Evolutionary conservation across 1,140 invertebrate genomes (phyloP).

Genomic region (Stegodyphus mimosarum): DNA sequence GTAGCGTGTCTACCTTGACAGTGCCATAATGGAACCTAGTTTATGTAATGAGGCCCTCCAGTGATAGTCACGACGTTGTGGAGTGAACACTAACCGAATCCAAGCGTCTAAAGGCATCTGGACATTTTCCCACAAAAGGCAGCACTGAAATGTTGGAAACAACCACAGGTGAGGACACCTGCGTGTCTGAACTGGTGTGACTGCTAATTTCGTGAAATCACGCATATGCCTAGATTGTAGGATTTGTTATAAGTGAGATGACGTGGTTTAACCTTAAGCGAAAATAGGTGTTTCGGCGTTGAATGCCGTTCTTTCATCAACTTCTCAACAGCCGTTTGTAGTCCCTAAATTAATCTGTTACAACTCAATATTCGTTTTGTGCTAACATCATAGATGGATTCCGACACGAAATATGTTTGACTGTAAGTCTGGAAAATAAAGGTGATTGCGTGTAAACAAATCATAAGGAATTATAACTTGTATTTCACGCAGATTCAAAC

Average conservation of each 20-base stretch:
- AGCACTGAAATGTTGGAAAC: background rate
- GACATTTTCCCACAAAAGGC: conserved; percentile 51
- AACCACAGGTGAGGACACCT: conserved; percentile 17
- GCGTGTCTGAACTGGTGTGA: conserved; percentile 48
- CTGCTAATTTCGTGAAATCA: conserved; percentile 49
- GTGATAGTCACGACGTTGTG: conserved; percentile 43
- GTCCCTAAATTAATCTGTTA: background rate
- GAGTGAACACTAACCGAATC: conserved; percentile 22
- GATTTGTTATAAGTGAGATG: conserved; percentile 58
- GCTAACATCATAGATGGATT: too few species aligned
- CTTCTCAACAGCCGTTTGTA: conserved; percentile 10
- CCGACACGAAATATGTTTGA: too few species aligned
- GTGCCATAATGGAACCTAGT: conserved; percentile 54
- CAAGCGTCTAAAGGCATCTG: conserved; percentile 24
- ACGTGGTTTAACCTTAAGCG: conserved; percentile 29
- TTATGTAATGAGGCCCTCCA: conserved; percentile 50
- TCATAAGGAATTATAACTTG: too few species aligned
- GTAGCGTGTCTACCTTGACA: conserved; percentile 39
- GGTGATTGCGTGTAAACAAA: too few species aligned
- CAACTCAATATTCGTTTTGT: background rate
- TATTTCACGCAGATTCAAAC: too few species aligned
- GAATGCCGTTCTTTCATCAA: conserved; percentile 39
- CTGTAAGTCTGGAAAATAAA: too few species aligned
- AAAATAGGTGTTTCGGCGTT: conserved; percentile 37
- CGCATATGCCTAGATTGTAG: conserved; percentile 49